These are phyloP conservation scores for Drosophila obscura DNA, from an alignment of 1,140 invertebrate species.

Conservation along the genomic window DNA sequence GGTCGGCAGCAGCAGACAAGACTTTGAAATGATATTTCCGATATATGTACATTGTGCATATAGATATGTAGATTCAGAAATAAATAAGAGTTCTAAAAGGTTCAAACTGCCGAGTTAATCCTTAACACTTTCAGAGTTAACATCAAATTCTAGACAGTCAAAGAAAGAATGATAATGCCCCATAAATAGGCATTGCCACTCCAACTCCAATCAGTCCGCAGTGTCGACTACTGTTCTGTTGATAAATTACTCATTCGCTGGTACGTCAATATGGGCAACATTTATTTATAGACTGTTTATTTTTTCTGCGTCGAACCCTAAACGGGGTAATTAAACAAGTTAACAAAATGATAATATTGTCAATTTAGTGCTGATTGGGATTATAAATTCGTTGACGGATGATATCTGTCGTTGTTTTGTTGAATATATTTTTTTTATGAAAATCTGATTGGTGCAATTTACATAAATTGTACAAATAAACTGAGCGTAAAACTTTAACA, in stretches of 20 bases:
- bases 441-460: too few species aligned
- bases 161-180: background rate
- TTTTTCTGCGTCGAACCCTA: constrained; percentile 6
- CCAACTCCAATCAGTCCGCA: background rate
- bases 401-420: background rate
- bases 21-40: too few species aligned
- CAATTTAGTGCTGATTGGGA: constrained; percentile 33
- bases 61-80: too few species aligned
- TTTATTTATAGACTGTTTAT: constrained; percentile 39
- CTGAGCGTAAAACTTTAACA: background rate
- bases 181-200: constrained; percentile 28
- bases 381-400: constrained; percentile 24
- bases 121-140: too few species aligned
- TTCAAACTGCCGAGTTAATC: too few species aligned
- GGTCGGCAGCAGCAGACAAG: too few species aligned
- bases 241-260: constrained; percentile 31
- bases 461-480: too few species aligned
- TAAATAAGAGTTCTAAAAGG: too few species aligned
- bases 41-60: too few species aligned
- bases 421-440: background rate
- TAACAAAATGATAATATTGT: constrained; percentile 49
- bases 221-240: constrained; percentile 9
- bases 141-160: background rate
- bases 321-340: constrained; percentile 42
- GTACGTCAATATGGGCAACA: constrained; percentile 31